Evolutionary conservation across 2,113 vertebrate genomes (phyloP).

Genomic region (Perca fluviatilis): DNA sequence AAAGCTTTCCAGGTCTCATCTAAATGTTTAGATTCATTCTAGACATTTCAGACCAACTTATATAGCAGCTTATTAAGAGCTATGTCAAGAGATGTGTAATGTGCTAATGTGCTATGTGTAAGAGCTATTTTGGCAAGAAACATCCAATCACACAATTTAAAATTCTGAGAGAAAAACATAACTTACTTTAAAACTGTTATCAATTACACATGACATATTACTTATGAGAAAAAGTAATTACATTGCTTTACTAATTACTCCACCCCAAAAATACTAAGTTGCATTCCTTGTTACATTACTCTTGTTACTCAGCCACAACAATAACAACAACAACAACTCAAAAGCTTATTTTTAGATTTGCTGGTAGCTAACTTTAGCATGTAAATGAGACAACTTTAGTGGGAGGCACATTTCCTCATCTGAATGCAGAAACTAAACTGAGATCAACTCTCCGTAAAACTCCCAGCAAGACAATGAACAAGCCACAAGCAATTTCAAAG

Average conservation of each 20-base stretch:
- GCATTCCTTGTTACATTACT: neutral
- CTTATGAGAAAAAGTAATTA: neutral
- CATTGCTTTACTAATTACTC: neutral
- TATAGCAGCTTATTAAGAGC: no score
- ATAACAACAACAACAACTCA: no score
- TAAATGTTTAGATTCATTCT: neutral
- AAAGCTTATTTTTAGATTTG: no score
- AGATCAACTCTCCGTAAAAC: neutral
- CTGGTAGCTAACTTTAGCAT: no score
- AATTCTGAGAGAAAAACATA: neutral
- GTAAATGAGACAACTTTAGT: neutral
- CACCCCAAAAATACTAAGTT: no score
- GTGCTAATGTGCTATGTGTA: no score
- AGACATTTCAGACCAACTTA: neutral
- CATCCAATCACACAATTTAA: neutral
- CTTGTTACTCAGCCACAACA: neutral
- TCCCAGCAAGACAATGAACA: neutral
- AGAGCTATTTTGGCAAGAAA: no score
- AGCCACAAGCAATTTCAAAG: neutral
- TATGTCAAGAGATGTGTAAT: no score
- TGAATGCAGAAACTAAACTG: neutral
- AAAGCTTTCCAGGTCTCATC: neutral
- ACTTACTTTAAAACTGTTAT: neutral
- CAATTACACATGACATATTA: neutral
- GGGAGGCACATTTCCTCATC: neutral